A percentile compares a stretch with the other conserved stretches of the same genome.
Evolutionary conservation across 2,888 invertebrate genomes (phyloP).

Genomic region (Notodonta dromedarius): DNA sequence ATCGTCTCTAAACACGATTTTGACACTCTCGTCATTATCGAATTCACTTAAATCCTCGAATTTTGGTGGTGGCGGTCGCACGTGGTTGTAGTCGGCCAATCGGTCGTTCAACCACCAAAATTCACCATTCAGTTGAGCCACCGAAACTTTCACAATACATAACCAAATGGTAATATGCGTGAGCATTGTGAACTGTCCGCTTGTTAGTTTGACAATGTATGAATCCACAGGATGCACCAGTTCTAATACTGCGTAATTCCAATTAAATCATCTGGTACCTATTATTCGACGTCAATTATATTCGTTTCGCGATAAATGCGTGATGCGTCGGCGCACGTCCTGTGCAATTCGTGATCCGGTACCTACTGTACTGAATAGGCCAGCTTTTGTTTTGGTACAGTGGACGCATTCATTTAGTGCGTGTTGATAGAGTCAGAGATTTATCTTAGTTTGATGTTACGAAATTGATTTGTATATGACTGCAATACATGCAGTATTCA

Average conservation of each 20-base stretch:
- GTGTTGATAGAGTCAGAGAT: constrained; percentile 5
- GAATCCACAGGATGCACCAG: constrained; percentile 66
- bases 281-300: constrained; percentile 63
- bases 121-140: constrained; percentile 67
- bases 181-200: constrained; percentile 49
- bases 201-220: constrained; percentile 43
- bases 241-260: constrained; percentile 62
- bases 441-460: constrained; percentile 2
- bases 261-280: constrained; percentile 21
- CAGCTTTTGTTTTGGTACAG: constrained; percentile 43
- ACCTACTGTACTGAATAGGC: constrained; percentile 43
- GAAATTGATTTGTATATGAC: neutral
- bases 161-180: constrained; percentile 42
- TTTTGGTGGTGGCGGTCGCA: constrained; percentile 50
- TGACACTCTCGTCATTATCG: constrained; percentile 69
- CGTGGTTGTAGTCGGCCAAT: constrained; percentile 50
- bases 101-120: constrained; percentile 76
- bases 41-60: constrained; percentile 63
- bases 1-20: constrained; percentile 61
- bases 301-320: constrained; percentile 51
- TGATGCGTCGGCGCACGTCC: constrained; percentile 45
- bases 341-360: constrained; percentile 41
- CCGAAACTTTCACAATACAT: constrained; percentile 44
- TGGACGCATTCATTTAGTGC: constrained; percentile 17
- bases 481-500: no score